Conservation (phyloP, 2,113 vertebrate species). For the Climacteris rufus region DNA sequence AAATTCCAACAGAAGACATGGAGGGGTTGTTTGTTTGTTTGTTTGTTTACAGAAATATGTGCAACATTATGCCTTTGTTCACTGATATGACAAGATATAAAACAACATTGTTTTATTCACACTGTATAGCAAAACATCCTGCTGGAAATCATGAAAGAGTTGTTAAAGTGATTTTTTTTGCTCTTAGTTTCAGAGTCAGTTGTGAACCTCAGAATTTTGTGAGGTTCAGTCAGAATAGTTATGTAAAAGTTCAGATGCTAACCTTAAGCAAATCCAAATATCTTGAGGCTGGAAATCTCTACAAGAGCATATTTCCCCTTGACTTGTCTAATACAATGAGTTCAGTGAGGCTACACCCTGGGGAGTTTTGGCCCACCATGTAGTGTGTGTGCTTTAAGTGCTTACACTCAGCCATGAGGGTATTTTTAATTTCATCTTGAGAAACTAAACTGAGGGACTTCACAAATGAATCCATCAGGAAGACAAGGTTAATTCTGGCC, state of each 20-base stretch:
- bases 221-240: conserved; percentile 31
- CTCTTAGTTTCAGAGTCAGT: neutral
- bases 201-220: conserved; percentile 30
- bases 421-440: conserved; percentile 48
- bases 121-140: neutral
- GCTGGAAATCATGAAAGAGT: neutral
- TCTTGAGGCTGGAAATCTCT: conserved; percentile 44
- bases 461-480: conserved; percentile 41
- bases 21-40: neutral
- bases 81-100: neutral
- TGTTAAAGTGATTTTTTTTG: neutral
- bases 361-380: conserved; percentile 51
- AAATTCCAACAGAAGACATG: conserved; percentile 2
- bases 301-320: conserved; percentile 52
- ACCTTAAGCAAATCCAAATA: conserved; percentile 50
- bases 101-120: conserved; percentile 1
- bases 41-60: conserved; percentile 12
- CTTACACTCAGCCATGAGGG: neutral
- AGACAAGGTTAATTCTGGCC: conserved; percentile 65
- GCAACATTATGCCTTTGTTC: conserved; percentile 41
- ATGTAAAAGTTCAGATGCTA: conserved; percentile 37
- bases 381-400: conserved; percentile 1
- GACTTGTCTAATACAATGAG: conserved; percentile 64
- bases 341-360: conserved; percentile 47
- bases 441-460: conserved; percentile 39